These are phyloP conservation scores for Andrena fulva DNA, from an alignment of 2,888 invertebrate species.

Conservation along the genomic window DNA sequence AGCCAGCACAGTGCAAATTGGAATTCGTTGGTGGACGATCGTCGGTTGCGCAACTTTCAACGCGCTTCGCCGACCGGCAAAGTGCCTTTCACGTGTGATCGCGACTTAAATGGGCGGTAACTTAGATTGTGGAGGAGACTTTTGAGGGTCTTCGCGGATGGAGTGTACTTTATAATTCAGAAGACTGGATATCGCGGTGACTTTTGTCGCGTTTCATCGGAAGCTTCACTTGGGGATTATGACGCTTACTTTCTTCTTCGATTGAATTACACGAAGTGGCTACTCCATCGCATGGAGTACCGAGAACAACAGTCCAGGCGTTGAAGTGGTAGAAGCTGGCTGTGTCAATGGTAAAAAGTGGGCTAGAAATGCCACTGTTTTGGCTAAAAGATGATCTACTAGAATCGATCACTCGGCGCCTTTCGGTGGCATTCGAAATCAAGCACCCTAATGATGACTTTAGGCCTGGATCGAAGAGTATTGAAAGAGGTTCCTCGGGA, in stretches of 20 bases:
- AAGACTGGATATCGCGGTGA: neutral
- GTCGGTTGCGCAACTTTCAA: too few species aligned
- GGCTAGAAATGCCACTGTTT: neutral
- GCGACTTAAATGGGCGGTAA: slow-evolving; percentile 11
- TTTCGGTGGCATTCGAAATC: neutral
- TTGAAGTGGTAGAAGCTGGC: neutral
- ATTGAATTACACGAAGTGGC: slow-evolving; percentile 19
- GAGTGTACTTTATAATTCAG: neutral
- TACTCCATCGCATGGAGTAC: slow-evolving; percentile 27
- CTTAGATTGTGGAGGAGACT: slow-evolving; percentile 5
- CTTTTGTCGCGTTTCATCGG: too few species aligned
- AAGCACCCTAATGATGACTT: neutral
- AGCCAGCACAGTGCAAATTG: slow-evolving; percentile 1
- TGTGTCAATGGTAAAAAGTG: neutral
- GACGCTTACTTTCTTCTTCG: neutral
- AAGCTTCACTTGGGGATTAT: slow-evolving; percentile 4
- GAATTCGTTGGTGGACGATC: neutral
- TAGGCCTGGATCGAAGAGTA: neutral
- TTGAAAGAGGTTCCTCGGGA: neutral
- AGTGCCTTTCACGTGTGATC: neutral
- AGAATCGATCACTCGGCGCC: slow-evolving; percentile 10
- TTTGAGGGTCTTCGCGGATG: neutral
- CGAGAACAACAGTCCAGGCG: slow-evolving; percentile 16
- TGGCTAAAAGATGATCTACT: slow-evolving; percentile 41
- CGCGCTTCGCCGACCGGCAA: neutral